phyloP scores from a whole-genome alignment of 2,113 vertebrate genomes.

The Percina caprodes region DNA sequence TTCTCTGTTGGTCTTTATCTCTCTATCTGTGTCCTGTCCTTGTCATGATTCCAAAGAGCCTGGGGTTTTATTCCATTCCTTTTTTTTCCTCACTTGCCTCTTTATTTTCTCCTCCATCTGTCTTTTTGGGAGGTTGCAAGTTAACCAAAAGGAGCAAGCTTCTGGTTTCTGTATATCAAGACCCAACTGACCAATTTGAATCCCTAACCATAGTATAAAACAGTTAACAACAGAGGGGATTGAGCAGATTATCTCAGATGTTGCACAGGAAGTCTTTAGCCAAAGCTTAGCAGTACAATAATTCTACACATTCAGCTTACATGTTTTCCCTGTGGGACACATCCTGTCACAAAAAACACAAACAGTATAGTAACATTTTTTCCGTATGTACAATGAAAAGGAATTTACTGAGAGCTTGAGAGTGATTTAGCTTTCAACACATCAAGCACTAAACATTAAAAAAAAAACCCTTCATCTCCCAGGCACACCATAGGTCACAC shows the following conservation, averaged over 20 bases:
- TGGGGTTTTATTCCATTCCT: constrained; percentile 59
- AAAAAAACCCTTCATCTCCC: background rate
- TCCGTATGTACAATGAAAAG: background rate
- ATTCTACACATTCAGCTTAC: background rate
- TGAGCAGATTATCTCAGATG: background rate
- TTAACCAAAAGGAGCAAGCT: constrained; percentile 14
- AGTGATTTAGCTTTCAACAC: background rate
- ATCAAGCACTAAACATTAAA: background rate
- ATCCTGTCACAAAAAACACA: background rate
- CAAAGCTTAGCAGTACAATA: background rate
- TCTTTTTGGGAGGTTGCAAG: constrained; percentile 51
- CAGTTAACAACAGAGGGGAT: background rate
- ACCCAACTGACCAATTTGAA: background rate
- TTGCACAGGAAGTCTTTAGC: background rate
- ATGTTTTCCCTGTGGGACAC: background rate
- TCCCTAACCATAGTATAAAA: background rate
- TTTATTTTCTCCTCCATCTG: constrained; percentile 55
- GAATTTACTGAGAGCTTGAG: background rate
- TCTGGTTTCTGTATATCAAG: constrained; percentile 19
- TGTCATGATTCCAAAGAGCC: constrained; percentile 52
- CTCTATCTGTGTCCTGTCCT: background rate
- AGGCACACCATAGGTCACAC: background rate
- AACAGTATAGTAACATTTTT: background rate
- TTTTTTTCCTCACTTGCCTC: background rate
- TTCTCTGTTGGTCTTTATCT: background rate